Percentiles rank a stretch among this genome's conserved stretches.
Evolutionary conservation across 2,888 invertebrate species (phyloP).

Genomic region (Unio pictorum): DNA sequence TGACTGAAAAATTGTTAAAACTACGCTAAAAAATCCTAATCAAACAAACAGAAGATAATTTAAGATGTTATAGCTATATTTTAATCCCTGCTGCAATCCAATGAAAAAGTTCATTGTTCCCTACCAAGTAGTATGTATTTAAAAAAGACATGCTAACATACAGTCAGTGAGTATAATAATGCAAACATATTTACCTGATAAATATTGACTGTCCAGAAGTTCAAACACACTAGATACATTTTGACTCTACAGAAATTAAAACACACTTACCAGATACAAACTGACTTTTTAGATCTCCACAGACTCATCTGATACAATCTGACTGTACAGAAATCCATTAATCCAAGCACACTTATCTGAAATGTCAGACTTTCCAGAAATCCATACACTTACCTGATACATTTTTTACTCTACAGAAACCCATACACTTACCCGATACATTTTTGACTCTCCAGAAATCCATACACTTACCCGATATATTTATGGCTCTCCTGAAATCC

Average conservation of each 20-base stretch:
- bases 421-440: constrained; percentile 77
- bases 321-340: background rate
- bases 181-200: constrained; percentile 67
- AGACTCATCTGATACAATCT: background rate
- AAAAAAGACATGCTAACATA: constrained; percentile 77
- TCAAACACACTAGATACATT: constrained; percentile 81
- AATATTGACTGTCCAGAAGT: constrained; percentile 99
- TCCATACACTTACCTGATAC: background rate
- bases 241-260: background rate
- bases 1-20: no score
- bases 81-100: no score
- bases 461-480: constrained; percentile 85
- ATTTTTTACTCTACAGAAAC: background rate
- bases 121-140: no score
- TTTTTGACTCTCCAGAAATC: constrained; percentile 99
- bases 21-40: no score
- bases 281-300: no score
- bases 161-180: background rate
- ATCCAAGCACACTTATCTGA: constrained; percentile 75
- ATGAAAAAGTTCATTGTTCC: no score
- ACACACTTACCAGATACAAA: constrained; percentile 64
- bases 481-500: background rate
- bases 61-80: no score
- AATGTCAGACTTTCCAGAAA: constrained; percentile 78
- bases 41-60: no score